Conservation (phyloP, 2,888 invertebrate genomes). For the Drosophila neonasuta region DNA sequence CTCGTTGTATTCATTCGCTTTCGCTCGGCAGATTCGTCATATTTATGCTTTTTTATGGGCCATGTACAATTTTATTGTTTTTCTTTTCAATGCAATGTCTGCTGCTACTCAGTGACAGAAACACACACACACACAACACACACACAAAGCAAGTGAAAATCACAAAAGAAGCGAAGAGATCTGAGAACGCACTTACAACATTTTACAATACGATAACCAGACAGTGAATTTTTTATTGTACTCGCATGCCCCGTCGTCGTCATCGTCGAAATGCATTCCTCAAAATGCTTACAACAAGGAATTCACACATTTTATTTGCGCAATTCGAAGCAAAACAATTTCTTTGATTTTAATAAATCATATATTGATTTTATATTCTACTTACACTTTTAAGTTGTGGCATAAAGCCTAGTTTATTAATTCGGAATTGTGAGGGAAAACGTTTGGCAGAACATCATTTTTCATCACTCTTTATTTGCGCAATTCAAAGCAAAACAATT, state of each 20-base stretch:
- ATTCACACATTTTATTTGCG: too few species aligned
- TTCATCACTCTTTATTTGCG: too few species aligned
- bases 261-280: neutral
- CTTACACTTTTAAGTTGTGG: too few species aligned
- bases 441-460: too few species aligned
- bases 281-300: neutral
- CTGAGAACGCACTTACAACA: constrained; percentile 6
- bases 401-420: too few species aligned
- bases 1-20: neutral
- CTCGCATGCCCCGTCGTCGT: neutral
- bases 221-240: constrained; percentile 5
- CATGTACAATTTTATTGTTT: constrained; percentile 75
- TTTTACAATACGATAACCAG: constrained; percentile 8
- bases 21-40: constrained; percentile 51
- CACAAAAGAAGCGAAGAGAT: neutral
- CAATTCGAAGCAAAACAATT: too few species aligned
- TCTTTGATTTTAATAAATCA: too few species aligned
- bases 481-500: too few species aligned
- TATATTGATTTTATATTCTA: too few species aligned
- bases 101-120: constrained; percentile 13
- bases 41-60: constrained; percentile 67
- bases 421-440: too few species aligned
- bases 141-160: neutral
- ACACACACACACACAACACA: neutral
- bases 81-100: constrained; percentile 68